A percentile compares a stretch with the other conserved stretches of the same genome.
Conservation (phyloP, 2,113 vertebrate genomes). For the Halcyon malimbica region DNA sequence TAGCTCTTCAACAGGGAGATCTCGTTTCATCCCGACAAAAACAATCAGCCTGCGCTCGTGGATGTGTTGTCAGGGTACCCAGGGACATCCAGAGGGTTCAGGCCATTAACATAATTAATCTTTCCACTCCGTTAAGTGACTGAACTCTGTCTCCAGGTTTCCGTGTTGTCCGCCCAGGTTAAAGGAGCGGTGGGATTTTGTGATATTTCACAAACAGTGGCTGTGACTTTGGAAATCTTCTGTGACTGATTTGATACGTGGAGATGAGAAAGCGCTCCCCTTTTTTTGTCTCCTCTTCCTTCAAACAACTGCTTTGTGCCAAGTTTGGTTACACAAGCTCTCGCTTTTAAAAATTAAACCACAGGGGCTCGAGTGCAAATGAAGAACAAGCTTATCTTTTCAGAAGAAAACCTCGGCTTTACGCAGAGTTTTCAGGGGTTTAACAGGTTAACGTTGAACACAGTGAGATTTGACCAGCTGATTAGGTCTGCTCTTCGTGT, state of each 20-base stretch:
- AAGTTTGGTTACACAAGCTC: neutral
- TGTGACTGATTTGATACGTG: neutral
- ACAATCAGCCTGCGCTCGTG: neutral
- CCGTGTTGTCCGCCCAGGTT: neutral
- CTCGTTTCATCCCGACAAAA: neutral
- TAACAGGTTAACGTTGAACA: neutral
- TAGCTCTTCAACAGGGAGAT: neutral
- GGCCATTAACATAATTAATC: neutral
- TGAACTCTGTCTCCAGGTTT: neutral
- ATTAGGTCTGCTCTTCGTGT: neutral
- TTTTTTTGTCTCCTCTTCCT: neutral
- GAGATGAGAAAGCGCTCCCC: neutral
- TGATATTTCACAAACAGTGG: neutral
- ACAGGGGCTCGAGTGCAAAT: neutral
- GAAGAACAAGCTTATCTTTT: neutral
- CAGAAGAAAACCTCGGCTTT: neutral
- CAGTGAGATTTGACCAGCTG: neutral
- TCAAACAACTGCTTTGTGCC: neutral
- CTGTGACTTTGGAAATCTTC: neutral
- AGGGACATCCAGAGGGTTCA: neutral
- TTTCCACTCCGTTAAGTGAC: neutral
- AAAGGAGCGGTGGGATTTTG: neutral
- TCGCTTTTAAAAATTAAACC: neutral
- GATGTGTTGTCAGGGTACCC: neutral
- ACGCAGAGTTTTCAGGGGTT: neutral